Base-by-base conservation (phyloP, 2,888 invertebrate species). In the Nycteola revayana region DNA sequence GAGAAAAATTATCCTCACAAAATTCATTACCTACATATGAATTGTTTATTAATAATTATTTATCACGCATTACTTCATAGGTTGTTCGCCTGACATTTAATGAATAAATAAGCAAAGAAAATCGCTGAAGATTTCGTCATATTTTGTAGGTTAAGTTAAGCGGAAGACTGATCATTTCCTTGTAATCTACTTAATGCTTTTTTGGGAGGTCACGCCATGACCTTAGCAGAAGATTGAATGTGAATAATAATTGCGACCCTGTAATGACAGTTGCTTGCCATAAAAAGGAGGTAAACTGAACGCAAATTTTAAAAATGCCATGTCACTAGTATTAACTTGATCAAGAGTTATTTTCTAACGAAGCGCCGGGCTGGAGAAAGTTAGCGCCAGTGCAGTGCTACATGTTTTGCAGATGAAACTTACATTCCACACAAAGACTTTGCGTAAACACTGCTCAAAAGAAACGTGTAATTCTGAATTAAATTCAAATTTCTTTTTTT, bases 161-260 rank as follows among this genome's bases (percentile, higher is more conserved):
- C 44, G 45, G 44, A 39, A 37, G 34, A 26, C 9, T 25, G 26
- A 31, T 35, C 26, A 31, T 50, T 54, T 53, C 51, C 54, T 42
- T 28, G 42, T 44, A 35, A 28, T 9, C 23, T 28, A 25, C 33
- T 42, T 34, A 23, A 29, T 41, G 32, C 8, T 37, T 42, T 29
- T 42, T 48, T 34, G n/a, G 25, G 29, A 48, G 54, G 54, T 48
- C 47, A 36, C 30, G 49, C 32, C 46, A 40, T 41, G 32, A 32
- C 37, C 37, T 48, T 42, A 27, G 36, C 21, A 36, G 37, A 47
- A 8, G 41, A 39, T 21, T 24, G 42, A 39, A 55, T 43, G 49
- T 55, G 53, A 51, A 57, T 61, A 42, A 49, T 59, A 53, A 51
- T 42, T 45, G 39, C 49, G 44, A 31, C 47, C 46, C 54, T 48